phyloP scores from a whole-genome alignment of 2,888 invertebrate genomes.

The Hirtodrosophila confusa region DNA sequence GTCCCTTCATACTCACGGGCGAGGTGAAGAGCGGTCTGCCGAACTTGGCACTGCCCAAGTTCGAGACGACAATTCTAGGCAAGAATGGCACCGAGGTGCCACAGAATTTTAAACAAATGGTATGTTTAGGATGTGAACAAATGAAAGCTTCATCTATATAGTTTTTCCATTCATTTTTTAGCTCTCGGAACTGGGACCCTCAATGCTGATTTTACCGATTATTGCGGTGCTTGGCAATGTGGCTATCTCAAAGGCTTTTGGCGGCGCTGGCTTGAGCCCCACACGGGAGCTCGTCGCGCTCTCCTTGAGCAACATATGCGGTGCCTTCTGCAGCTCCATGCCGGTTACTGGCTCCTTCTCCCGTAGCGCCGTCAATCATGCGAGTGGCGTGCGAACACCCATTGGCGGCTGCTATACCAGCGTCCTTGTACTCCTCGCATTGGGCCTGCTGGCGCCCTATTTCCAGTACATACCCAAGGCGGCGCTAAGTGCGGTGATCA shows the following conservation, averaged over 20 bases:
- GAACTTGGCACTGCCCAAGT: conserved; percentile 88
- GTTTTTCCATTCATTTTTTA: conserved; percentile 14
- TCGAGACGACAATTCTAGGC: conserved; percentile 86
- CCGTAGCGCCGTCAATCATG: conserved; percentile 96
- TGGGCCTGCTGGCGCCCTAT: conserved; percentile 94
- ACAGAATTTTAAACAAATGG: conserved; percentile 81
- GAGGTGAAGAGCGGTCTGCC: conserved; percentile 89
- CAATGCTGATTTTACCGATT: conserved; percentile 93
- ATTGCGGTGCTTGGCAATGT: conserved; percentile 96
- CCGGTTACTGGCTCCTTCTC: conserved; percentile 96
- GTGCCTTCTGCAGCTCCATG: conserved; percentile 95
- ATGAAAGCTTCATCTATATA: background rate
- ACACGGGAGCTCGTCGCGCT: conserved; percentile 95
- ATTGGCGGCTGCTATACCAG: conserved; percentile 94
- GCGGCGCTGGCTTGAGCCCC: conserved; percentile 92
- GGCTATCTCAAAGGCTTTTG: conserved; percentile 97
- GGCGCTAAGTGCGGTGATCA: conserved; percentile 95
- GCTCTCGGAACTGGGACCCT: conserved; percentile 92
- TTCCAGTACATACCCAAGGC: conserved; percentile 96
- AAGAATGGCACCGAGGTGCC: conserved; percentile 75
- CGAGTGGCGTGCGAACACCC: conserved; percentile 96
- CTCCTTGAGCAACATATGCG: conserved; percentile 92
- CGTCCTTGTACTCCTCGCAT: conserved; percentile 90
- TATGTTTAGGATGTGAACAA: conserved; percentile 19
- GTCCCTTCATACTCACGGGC: conserved; percentile 91